Conservation (phyloP, 2,888 invertebrate species). For the Ypsolopha scabrella region DNA sequence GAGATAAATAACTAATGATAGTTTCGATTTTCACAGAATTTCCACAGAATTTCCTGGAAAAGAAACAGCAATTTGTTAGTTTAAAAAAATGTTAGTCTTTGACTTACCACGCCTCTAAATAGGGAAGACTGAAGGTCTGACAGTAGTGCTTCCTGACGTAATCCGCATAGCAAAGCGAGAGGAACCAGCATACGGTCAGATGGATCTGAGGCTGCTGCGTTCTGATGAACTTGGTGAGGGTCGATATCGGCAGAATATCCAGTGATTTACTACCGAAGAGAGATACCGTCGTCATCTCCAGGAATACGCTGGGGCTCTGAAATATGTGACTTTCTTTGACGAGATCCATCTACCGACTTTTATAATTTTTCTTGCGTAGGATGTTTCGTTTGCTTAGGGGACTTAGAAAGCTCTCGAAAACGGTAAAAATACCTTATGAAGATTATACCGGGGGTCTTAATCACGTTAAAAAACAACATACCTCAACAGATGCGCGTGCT, state of each 20-base stretch:
- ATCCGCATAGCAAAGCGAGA: slow-evolving; percentile 58
- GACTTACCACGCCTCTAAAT: slow-evolving; percentile 55
- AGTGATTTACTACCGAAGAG: slow-evolving; percentile 28
- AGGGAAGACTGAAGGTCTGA: slow-evolving; percentile 51
- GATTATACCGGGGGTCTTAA: too few species aligned
- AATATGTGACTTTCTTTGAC: background rate
- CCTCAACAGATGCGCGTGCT: too few species aligned
- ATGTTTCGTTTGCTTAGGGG: too few species aligned
- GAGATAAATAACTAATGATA: too few species aligned
- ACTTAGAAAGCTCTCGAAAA: too few species aligned
- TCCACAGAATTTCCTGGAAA: too few species aligned
- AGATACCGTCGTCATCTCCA: slow-evolving; percentile 56
- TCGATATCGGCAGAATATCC: slow-evolving; percentile 22
- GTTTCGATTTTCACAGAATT: too few species aligned
- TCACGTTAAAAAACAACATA: too few species aligned
- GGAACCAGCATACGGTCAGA: slow-evolving; percentile 63
- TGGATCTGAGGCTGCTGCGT: slow-evolving; percentile 58
- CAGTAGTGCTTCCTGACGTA: slow-evolving; percentile 59
- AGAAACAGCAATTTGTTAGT: too few species aligned
- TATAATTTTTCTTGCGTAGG: too few species aligned
- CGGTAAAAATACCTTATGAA: too few species aligned
- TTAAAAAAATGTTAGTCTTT: background rate
- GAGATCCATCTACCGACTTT: too few species aligned
- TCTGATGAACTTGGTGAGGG: slow-evolving; percentile 43
- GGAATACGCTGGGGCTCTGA: slow-evolving; percentile 50